Base-by-base conservation (phyloP, 1,140 invertebrate genomes). In the Drosophila nikananu region DNA sequence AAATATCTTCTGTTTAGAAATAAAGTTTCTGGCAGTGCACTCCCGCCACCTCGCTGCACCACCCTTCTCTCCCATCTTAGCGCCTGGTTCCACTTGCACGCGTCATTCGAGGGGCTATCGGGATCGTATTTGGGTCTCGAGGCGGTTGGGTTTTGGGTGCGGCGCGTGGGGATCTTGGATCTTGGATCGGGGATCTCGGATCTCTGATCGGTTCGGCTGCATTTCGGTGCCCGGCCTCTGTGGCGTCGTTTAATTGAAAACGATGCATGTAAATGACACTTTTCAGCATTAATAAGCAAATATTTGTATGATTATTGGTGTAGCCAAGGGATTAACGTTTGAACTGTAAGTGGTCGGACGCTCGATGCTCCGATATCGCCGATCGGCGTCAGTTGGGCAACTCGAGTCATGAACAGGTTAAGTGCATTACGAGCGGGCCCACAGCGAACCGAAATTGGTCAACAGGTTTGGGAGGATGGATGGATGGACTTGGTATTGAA, bases 231-330 rank as follows among this genome's bases (percentile, higher is more conserved):
- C 27, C 37, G 68, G 60, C 54, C 73, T 80, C 60, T 64, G 61
- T 84, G 86, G 86, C 86, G 86, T 91, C 87, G 83, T 91, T 90
- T 91, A 91, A 91, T 91, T 91, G 89, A 91, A 87, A 87, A 91
- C 83, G 87, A 91, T 91, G 89, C 87, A 91, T 91, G 87, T 91
- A 91, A 91, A 91, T 91, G 87, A 91, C 89, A 91, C 87, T 91
- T 91, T 91, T 91, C 89, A 91, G 87, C 87, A 91, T 91, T 91
- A 87, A 91, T 91, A 91, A 91, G 89, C 81, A 90, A 90, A 90
- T 90, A 90, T 90, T 90, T 90, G 86, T 90, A 90, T 90, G 86
- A 90, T 90, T 90, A 90, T 90, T 90, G 86, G 74, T 90, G 78
- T 75, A 86, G 84, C 86, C 62, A 52, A 68, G 72, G 86, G 86